Base-by-base conservation (phyloP, 2,797 vertebrate species). In the Decapterus maruadsi region DNA sequence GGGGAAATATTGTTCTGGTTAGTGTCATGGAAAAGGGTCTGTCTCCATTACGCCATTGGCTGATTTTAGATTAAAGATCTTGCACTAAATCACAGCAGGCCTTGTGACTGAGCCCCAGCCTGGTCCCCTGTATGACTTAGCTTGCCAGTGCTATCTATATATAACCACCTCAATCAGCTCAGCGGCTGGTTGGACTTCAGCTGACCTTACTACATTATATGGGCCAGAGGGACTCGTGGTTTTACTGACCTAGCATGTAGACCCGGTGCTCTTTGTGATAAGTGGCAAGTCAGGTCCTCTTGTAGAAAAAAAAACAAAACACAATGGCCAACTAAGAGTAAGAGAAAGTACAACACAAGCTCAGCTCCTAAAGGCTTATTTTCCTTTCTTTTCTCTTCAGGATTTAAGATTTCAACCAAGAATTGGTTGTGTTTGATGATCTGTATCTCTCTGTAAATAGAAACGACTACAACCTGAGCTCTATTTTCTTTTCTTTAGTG, bases 111-210 rank as follows among this genome's bases (percentile, higher is more conserved):
- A 78, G 81, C 68, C 84, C 76, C 72, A 66, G 45, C 38, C 36
- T 14, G 56, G 65, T 87, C 69, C 81, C 78, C 63, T 68, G 70
- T 65, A 81, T 31, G 54, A 63, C 68, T 71, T 82, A 76, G 83
- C 80, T 78, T 81, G 87, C 88, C 90, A 90, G 82, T 78, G 74
- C 58, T 56, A 46, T 93, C 94, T 95, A 95, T 93, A 94, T 94
- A 94, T 95, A 95, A 86, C 87, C 77, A 53, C 66, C 85, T 82
- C 87, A 83, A 88, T 93, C 91, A 93, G 90, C 91, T 90, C 78
- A 78, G 78, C 45, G 68, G 67, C 86, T 84, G 84, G 88, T 87
- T 92, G 91, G 91, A 95, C 94, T 92, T 85, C 76, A 83, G 75
- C 81, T 94, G 94, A 94, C 93, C 93, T 91, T 75, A 85, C 84